Evolutionary conservation across 1,140 invertebrate species (phyloP), one percentile per base, ranked within the genome.

Genomic region (Drosophila grimshawi): DNA sequence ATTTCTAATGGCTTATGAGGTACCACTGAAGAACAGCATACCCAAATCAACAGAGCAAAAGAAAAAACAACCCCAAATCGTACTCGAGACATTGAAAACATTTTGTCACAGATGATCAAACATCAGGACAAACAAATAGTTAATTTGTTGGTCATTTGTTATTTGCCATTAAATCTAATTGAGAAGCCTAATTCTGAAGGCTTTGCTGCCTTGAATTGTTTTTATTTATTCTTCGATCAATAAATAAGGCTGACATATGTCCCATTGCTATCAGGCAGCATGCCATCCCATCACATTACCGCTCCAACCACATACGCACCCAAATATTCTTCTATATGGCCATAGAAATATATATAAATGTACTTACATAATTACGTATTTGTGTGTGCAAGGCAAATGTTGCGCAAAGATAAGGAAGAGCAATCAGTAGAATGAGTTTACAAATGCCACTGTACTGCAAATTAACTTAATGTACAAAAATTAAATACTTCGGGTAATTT

Each of bases 101-200:
- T 83, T 88, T 88, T 80, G 71, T 85, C 85, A 89, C 85, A 88
- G 85, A 89, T 89, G 85, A 86, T 80, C 85, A 88, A 88, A 88
- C 85, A 88, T 62, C 39, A 57, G 55, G 73, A 10, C 64, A 78
- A 89, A 80, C 80, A 89, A 80, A 89, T 78, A 89, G 80, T 89
- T 86, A 80, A 86, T 86, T 88, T 88, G 82, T 88, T 88, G 80
- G 82, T 86, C 82, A 86, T 86, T 86, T 86, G 76, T 88, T 82
- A 71, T 80, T 86, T 86, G 83, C 77, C 76, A 83, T 86, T 88
- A 82, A 82, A 79, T 73, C 79, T 80, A 77, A 86, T 88, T 86
- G 82, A 82, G 73, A 27, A 52, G 62, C 49, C 41, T 27, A 68
- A 63, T 70, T 74, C 48, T 64, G 61, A 32, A 41, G 57, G 43